phyloP scores from a whole-genome alignment of 2,113 vertebrate genomes.

The Heterotis niloticus region DNA sequence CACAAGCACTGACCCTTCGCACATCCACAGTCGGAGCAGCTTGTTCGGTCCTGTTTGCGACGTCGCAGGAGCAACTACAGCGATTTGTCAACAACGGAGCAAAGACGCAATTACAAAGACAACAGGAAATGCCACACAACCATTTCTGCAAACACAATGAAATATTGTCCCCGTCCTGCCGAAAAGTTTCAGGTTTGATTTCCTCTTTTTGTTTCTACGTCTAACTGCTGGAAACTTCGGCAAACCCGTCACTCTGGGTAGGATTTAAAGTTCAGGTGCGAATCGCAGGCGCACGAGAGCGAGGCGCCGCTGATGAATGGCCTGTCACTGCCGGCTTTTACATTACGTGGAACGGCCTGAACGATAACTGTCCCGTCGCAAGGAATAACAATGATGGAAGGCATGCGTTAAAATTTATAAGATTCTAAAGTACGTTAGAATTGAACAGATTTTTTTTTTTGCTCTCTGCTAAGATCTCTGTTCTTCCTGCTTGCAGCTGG shows the following conservation, averaged over 20 bases:
- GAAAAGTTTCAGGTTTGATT: too few relatives aligned
- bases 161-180: too few relatives aligned
- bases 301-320: background rate
- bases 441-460: background rate
- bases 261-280: background rate
- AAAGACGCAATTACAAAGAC: too few relatives aligned
- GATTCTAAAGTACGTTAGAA: conserved; percentile 2
- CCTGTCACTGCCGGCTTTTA: background rate
- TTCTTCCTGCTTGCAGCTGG: background rate
- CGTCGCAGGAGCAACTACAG: too few relatives aligned
- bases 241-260: background rate
- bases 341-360: background rate
- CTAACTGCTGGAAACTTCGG: background rate
- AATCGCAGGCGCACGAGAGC: background rate
- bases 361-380: conserved; percentile 10
- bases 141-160: too few relatives aligned
- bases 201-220: background rate
- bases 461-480: too few relatives aligned
- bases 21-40: too few relatives aligned
- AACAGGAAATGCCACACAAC: too few relatives aligned
- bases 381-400: background rate
- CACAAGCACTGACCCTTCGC: too few relatives aligned
- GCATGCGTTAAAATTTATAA: conserved; percentile 1
- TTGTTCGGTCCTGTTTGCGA: too few relatives aligned
- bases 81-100: too few relatives aligned